phyloP scores from a whole-genome alignment of 2,888 invertebrate species.

The Xylota sylvarum region DNA sequence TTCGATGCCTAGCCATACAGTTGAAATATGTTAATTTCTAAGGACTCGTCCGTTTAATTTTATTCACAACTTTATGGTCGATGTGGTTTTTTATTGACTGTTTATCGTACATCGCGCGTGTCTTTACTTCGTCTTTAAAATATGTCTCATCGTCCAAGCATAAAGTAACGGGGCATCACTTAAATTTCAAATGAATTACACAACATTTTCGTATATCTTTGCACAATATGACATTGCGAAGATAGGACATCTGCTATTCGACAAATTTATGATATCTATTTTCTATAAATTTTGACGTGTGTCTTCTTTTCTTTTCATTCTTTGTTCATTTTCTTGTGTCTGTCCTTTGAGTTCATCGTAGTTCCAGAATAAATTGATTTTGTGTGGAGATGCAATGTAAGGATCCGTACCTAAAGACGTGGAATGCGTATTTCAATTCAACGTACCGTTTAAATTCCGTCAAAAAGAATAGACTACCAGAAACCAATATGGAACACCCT shows the following conservation, averaged over 20 bases:
- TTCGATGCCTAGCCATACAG: slow-evolving; percentile 23
- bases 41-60: slow-evolving; percentile 15
- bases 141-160: neutral
- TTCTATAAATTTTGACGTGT: slow-evolving; percentile 22
- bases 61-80: slow-evolving; percentile 45
- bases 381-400: neutral
- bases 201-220: neutral
- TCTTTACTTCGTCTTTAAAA: neutral
- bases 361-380: slow-evolving; percentile 11
- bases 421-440: neutral
- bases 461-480: neutral
- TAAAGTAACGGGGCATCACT: slow-evolving; percentile 17
- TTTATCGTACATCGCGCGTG: neutral
- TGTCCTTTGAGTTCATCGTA: neutral
- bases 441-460: neutral
- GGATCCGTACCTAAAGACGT: neutral
- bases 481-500: slow-evolving; percentile 5
- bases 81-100: slow-evolving; percentile 25
- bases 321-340: neutral
- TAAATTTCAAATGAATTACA: slow-evolving; percentile 27
- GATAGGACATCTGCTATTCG: slow-evolving; percentile 26
- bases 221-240: slow-evolving; percentile 5
- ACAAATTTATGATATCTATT: slow-evolving; percentile 25
- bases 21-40: slow-evolving; percentile 44
- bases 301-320: neutral